Conservation (phyloP, 2,113 vertebrate genomes). For the Aythya baeri region DNA sequence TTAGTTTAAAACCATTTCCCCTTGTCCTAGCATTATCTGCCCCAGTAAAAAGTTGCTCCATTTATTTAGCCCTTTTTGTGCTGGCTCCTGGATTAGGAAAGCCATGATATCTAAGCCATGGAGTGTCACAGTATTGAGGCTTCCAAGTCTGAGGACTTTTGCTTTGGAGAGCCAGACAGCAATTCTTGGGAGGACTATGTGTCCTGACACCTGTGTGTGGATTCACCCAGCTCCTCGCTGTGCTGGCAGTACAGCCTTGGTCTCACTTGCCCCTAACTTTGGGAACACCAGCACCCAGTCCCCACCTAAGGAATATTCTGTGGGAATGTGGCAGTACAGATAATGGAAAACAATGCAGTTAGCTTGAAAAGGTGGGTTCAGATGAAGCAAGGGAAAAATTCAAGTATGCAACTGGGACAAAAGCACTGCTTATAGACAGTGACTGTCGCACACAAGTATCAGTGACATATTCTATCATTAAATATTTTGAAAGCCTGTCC, state of each 20-base stretch:
- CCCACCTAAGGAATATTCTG: rapidly evolving
- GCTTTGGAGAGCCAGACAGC: not conserved
- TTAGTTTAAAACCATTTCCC: too few species aligned
- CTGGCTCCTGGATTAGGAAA: not conserved
- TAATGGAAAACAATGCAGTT: not conserved
- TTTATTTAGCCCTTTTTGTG: not conserved
- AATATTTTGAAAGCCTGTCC: not conserved
- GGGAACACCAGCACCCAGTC: not conserved
- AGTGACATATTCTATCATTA: not conserved
- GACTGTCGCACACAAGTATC: not conserved
- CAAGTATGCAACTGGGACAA: not conserved
- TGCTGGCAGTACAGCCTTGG: not conserved
- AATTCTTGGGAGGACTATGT: not conserved
- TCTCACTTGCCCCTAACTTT: not conserved
- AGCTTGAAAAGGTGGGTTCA: not conserved
- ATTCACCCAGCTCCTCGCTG: not conserved
- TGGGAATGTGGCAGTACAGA: not conserved
- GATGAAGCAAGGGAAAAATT: not conserved
- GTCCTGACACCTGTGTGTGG: not conserved
- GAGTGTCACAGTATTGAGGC: not conserved
- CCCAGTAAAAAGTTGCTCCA: too few species aligned
- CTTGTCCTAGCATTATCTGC: too few species aligned
- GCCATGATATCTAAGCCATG: not conserved
- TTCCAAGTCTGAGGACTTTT: not conserved
- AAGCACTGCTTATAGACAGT: not conserved